Evolutionary conservation across 2,797 vertebrate genomes (phyloP), one percentile per base, ranked within the genome.

Genomic region (Epinephelus coioides): DNA sequence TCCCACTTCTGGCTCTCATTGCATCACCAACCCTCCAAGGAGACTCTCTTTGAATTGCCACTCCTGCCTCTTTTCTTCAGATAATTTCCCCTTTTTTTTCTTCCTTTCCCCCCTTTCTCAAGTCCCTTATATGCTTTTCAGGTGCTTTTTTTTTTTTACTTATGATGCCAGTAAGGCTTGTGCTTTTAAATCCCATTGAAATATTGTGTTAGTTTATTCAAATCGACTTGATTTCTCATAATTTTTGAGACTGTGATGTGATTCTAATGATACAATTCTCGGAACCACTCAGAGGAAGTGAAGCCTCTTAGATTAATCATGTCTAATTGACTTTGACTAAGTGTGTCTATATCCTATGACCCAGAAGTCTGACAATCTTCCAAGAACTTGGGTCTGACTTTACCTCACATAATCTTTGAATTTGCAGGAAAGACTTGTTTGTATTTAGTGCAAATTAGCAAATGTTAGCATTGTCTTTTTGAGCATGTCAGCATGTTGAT

Each of bases 11-110:
- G 53, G 40, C 46, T 72, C 18, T 3, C 46, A 19, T 19, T 56
- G 21, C 17, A 23, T 15, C 54, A 82, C 14, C 5, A n/a, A 15
- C 17, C 5, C 62, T 51, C 14, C 14, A 18, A 61, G 14, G n/a
- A 51, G 5, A 65, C 30, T 21, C 14, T 62, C 50, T 63, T 27
- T 70, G 46, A 65, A 70, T 46, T 59, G 18, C 8, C 40, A 63
- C 50, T 25, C 23, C 15, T 8, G 13, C 13, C 38, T n/a, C 14
- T 5, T 47, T 50, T 65, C 40, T 57, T 19, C 0, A 43, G 19
- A 69, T 1, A 15, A 27, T 40, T 21, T 25, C 1, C 11, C 15
- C 1, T 6, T 43, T 2, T 34, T 3, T 5, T 7, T 34, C 30
- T 34, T 7, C 6, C 7, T 34, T 34, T 34, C 7, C 34, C 34